Base-by-base conservation (phyloP, 64 coral and sea anemone species). In the Montipora cactus region DNA sequence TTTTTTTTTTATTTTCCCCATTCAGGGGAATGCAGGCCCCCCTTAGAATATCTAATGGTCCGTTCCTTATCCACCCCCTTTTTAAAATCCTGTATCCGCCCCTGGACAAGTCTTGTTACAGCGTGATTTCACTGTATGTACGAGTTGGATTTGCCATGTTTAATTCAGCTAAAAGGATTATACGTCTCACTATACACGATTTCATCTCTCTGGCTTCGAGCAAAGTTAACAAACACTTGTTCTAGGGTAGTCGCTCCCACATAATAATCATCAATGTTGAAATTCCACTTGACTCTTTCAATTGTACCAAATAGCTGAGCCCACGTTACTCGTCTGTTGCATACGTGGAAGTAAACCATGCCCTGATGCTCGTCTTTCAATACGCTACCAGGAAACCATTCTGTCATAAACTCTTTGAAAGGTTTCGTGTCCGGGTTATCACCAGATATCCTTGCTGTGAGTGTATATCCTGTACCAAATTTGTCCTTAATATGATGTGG, bases 191-290 rank as follows among this genome's bases (percentile, higher is more conserved):
- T 67, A 4, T 67, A 9, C 16, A 15, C 7, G 62, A 67, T 4
- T 4, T 88, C 89, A 18, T 70, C 79, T 87, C 97, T 89, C 79
- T 99, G 97, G 2, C 91, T 79, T 51, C 97, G 91, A 10, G 97
- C 97, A 21, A 99, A 99, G 74, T 96, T 99, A 44, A 99, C 72
- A 62, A 99, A 99, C 3, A 99, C 95, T 89, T 99, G 94, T 44
- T 99, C 97, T 8, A 99, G 53, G 4, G 94, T 86, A 8, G 97
- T 99, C 87, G 96, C 92, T 47, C 94, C 96, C 49, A 99, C 91
- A 4, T 91, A 92, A 50, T 96, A 99, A 74, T 99, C 95, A 23
- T 95, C 97, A 75, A 99, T 96, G 13, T 88, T 47, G 46, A 81
- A 96, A 14, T 91, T 59, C 3, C 83, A 14, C 21, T 92, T 94